Evolutionary conservation across 53 echinoderm and acorn worm species (phyloP), one percentile per base, ranked within the genome.

Genomic region (Zoroaster sp.): DNA sequence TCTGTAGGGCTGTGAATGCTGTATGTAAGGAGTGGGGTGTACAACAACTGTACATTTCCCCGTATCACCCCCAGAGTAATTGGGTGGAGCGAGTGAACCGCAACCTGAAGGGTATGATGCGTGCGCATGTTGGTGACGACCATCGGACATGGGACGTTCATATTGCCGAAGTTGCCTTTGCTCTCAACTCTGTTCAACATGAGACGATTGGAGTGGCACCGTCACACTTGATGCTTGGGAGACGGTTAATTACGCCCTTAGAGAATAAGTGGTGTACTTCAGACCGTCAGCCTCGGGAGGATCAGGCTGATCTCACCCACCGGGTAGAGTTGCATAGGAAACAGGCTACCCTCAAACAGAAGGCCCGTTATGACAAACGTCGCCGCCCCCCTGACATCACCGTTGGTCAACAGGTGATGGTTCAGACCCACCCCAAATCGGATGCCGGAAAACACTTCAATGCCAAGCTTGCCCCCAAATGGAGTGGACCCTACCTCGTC

Each of bases 11-110:
- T 5, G 8, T 93, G 11, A 21, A 47, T 39, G 80, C 86, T 4
- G 40, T 88, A 1, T 91, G 93, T 71, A n/a, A 3, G 2, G 51
- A 71, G 20, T 92, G 86, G 92, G 92, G 89, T 13, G 85, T 89
- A 0, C 35, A 73, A 43, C 67, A 80, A 38, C 38, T 87, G 7
- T 90, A 87, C 25, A 90, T 66, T 1, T 43, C 87, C 1, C 87
- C 90, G 0, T 87, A 90, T 65, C 93, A 93, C 45, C 88, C 88
- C 17, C 88, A 93, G 41, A 66, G 36, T 3, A 93, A 93, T 28
- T 90, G 90, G 90, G 90, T 93, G n/a, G 93, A 93, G 69, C 38
- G 87, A 14, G 90, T 90, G 4, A 88, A 93, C 74, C 33, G 83
- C 10, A 80, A 87, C 25, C 17, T 90, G 12, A 90, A 87, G 35